Conservation (phyloP, 2,113 vertebrate species). For the Takifugu flavidus region DNA sequence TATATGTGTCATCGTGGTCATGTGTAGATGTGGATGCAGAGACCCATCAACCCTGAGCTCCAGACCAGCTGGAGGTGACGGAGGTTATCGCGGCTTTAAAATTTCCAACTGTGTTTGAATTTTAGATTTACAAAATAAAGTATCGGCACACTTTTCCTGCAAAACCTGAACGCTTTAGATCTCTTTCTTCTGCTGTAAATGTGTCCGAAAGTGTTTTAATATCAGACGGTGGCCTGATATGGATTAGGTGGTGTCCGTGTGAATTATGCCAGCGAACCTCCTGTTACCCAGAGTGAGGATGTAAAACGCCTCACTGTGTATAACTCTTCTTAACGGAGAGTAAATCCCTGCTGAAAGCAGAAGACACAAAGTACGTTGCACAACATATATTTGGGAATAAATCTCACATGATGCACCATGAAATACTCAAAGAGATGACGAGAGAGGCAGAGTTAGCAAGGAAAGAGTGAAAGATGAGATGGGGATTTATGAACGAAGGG, state of each 20-base stretch:
- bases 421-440: slow-evolving; percentile 65
- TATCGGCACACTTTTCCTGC: not conserved
- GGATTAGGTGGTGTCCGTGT: slow-evolving; percentile 63
- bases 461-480: slow-evolving; percentile 47
- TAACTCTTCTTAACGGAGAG: slow-evolving; percentile 77
- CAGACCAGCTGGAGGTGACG: too few species aligned
- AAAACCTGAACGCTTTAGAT: slow-evolving; percentile 10
- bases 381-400: slow-evolving; percentile 78
- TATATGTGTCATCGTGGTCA: too few species aligned
- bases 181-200: slow-evolving; percentile 40
- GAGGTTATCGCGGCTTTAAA: too few species aligned
- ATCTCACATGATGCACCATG: slow-evolving; percentile 75
- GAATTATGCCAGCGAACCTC: slow-evolving; percentile 63
- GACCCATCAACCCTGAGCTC: too few species aligned
- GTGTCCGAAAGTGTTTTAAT: slow-evolving; percentile 28
- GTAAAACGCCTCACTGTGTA: slow-evolving; percentile 71
- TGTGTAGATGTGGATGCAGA: too few species aligned
- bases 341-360: slow-evolving; percentile 73
- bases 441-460: slow-evolving; percentile 42
- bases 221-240: not conserved
- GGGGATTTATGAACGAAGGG: slow-evolving; percentile 63
- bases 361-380: slow-evolving; percentile 71
- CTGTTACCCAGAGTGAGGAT: slow-evolving; percentile 63
- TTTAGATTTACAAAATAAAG: not conserved
- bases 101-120: not conserved